Base-by-base conservation (phyloP, 2,113 vertebrate species). In the Australoheros scitulus region DNA sequence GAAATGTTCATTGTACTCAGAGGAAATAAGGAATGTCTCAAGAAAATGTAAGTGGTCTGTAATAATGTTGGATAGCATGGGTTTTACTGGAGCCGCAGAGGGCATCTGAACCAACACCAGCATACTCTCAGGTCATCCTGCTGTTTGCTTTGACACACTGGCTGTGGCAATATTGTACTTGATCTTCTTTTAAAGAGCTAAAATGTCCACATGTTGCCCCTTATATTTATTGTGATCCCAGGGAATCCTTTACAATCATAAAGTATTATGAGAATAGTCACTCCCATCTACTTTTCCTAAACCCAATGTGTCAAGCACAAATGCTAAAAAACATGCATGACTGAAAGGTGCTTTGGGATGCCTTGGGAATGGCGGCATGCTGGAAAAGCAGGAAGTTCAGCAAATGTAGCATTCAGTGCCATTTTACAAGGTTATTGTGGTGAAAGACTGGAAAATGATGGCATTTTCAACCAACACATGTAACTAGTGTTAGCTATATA, bases 381-480 rank as follows among this genome's bases (percentile, higher is more conserved):
- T 43, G 41, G 41, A 43, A 43, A 43, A 13, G 41, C 41, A 11
- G 11, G 41, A 43, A 43, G 43, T 2, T 11, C 41, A 29, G 29
- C 6, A 70, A 29, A 50, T 20, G 43, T 72, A 13, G 26, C 17
- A 0, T 32, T 32, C 11, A 72, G 32, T 32, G 17, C 17, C 65
- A 5, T 72, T 72, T 70, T 13, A 72, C 2, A 32, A 70, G 43
- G 1, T 52, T 52, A 29, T 70, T 47, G 22, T 13, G 43, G 0
- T 32, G 10, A 70, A 70, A 3, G 2, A 0, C 17, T 72, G 26
- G 65, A 32, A 52, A 15, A 55, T 55, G 32, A 6, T 2, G 4
- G 18, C 68, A 72, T 72, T 72, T 34, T 72, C 18, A 72, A 29
- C 18, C 47, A 55, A 17, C 24, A 8, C 65, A 55, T 34, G 26